phyloP scores from a whole-genome alignment of 2,113 vertebrate species.

The Asarcornis scutulata region DNA sequence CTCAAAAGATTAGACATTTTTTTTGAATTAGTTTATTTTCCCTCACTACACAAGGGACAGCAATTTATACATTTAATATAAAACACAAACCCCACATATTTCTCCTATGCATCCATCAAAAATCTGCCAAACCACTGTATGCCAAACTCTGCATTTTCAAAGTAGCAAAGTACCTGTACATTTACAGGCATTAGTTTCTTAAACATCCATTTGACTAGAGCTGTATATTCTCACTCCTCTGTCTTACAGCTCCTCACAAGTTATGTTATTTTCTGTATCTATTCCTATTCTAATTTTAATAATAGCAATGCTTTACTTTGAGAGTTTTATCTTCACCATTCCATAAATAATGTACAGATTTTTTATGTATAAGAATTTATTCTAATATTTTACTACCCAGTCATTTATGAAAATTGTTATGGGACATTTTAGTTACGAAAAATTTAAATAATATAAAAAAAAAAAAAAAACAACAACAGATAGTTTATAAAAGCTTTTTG shows the following conservation, averaged over 20 bases:
- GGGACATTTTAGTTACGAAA: not conserved
- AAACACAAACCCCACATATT: not conserved
- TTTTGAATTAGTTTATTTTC: not conserved
- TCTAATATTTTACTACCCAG: not conserved
- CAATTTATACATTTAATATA: not conserved
- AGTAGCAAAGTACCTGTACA: not conserved
- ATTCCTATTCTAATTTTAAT: not conserved
- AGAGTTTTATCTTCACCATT: not conserved
- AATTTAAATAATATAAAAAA: not conserved
- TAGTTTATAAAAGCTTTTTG: not conserved
- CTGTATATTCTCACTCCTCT: not conserved
- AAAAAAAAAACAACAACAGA: not conserved
- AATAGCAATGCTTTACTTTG: not conserved
- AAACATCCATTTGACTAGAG: not conserved
- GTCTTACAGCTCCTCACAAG: not conserved
- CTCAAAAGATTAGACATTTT: not conserved
- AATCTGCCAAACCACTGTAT: not conserved
- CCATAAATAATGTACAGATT: not conserved
- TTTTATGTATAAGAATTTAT: not conserved
- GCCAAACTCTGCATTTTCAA: not conserved
- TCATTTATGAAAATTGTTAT: not conserved
- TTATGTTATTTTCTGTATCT: not conserved
- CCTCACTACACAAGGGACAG: not conserved
- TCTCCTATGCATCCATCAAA: not conserved
- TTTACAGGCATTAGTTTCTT: not conserved